A percentile compares a stretch with the other conserved stretches of the same genome.
phyloP scores from a whole-genome alignment of 2,797 vertebrate genomes.

The Channa striata region DNA sequence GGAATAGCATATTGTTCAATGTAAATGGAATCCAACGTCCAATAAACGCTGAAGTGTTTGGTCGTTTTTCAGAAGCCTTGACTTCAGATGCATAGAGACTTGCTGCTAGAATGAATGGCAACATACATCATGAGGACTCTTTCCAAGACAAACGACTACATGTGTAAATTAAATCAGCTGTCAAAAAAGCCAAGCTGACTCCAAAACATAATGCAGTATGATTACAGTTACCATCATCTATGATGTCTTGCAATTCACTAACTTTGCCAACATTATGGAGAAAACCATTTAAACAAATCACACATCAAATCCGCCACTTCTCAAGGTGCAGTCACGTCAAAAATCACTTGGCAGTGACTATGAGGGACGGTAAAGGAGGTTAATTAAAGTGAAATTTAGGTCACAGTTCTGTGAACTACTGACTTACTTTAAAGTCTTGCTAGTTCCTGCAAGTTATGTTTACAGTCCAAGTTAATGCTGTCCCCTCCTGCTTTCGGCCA shows the following conservation, averaged over 20 bases:
- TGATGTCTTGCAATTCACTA: neutral
- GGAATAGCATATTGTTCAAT: neutral
- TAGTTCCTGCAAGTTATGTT: too few species aligned
- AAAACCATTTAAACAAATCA: too few species aligned
- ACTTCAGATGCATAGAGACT: neutral
- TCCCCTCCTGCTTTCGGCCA: too few species aligned
- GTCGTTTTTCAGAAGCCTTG: neutral
- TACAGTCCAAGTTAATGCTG: too few species aligned
- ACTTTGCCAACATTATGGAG: too few species aligned
- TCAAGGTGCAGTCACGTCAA: too few species aligned
- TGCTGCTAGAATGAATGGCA: neutral
- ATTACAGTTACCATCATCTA: neutral
- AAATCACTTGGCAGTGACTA: too few species aligned
- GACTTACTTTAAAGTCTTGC: too few species aligned
- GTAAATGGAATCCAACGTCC: slow-evolving; percentile 6
- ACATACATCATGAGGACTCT: neutral
- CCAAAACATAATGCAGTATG: neutral
- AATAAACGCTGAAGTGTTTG: neutral
- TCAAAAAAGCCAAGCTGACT: neutral
- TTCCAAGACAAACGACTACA: slow-evolving; percentile 1
- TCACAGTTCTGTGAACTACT: too few species aligned
- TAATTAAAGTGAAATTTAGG: too few species aligned
- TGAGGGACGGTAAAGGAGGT: too few species aligned
- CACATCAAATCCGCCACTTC: neutral
- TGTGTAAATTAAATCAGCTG: neutral